Conservation (phyloP, 2,888 invertebrate species). For the Gastracanthus pulcherrimus region DNA sequence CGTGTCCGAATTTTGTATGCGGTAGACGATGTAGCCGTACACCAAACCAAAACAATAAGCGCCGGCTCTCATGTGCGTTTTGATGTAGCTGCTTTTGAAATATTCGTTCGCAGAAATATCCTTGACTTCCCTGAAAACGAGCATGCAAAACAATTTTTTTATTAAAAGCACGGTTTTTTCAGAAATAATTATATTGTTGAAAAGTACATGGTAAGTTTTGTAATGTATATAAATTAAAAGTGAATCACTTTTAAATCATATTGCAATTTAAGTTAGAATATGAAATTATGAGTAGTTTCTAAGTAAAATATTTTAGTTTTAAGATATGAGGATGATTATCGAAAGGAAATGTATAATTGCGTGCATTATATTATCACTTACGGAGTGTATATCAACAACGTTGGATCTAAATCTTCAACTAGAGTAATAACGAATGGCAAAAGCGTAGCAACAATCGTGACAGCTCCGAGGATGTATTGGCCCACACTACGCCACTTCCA, state of each 20-base stretch:
- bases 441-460: slow-evolving; percentile 78
- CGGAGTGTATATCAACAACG: slow-evolving; percentile 84
- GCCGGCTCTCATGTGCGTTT: slow-evolving; percentile 87
- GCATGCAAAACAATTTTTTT: neutral
- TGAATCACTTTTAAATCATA: neutral
- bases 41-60: slow-evolving; percentile 84
- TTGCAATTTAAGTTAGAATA: neutral
- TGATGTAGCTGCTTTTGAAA: slow-evolving; percentile 84
- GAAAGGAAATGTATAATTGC: neutral
- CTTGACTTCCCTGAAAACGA: slow-evolving; percentile 80
- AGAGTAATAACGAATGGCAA: slow-evolving; percentile 82
- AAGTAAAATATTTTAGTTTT: too few species aligned
- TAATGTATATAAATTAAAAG: neutral
- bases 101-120: slow-evolving; percentile 83
- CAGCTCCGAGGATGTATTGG: slow-evolving; percentile 78
- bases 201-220: neutral
- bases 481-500: slow-evolving; percentile 83
- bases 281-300: too few species aligned
- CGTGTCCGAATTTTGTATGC: slow-evolving; percentile 79
- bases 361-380: too few species aligned
- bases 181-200: neutral
- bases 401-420: slow-evolving; percentile 82
- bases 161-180: neutral
- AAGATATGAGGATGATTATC: neutral
- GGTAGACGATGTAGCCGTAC: slow-evolving; percentile 83